Base-by-base conservation (phyloP, 2,888 invertebrate species). In the Leptinotarsa rubiginosa region DNA sequence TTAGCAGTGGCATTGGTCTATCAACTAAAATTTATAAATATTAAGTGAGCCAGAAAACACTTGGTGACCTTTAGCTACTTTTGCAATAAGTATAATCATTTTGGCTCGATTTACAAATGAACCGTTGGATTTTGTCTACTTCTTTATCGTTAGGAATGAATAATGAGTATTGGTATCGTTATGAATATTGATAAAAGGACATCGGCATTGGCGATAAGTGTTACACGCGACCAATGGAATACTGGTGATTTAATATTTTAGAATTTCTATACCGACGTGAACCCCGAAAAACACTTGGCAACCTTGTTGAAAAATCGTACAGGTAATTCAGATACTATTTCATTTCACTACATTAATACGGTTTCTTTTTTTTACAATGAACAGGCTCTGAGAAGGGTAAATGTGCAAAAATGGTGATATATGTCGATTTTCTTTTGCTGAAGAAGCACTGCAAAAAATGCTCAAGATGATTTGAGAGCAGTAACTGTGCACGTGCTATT, bases 151-250 rank as follows among this genome's bases (percentile, higher is more conserved):
- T 62, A n/a, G 16, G 31, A 62, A 62, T 56, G 62, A 62, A 62
- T 62, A 62, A 62, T 62, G 62, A 62, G 41, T 62, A 62, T 31
- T 22, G 22, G 15, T 62, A 62, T 62, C 62, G 16, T 31, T 62
- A 62, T 31, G 18, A 62, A 62, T 62, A 41, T 62, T 62, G 62
- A 62, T 62, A 62, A 62, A 62, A 62, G 62, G 62, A 62, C 62
- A 62, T 31, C 62, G 62, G 62, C 62, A 62, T 62, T 62, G 62
- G 12, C 12, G 25, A 62, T 62, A 41, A 31, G 62, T 31, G n/a
- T 62, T 31, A 62, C 62, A 62, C 41, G n/a, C 62, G 31, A 31
- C 62, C 31, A 12, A n/a, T 41, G 25, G 31, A 62, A 25, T 62
- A 31, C 16, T 31, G 41, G 41, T 31, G 62, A 31, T 31, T n/a